Conservation (phyloP, 1,140 invertebrate species). For the Drosophila ercepeae region DNA sequence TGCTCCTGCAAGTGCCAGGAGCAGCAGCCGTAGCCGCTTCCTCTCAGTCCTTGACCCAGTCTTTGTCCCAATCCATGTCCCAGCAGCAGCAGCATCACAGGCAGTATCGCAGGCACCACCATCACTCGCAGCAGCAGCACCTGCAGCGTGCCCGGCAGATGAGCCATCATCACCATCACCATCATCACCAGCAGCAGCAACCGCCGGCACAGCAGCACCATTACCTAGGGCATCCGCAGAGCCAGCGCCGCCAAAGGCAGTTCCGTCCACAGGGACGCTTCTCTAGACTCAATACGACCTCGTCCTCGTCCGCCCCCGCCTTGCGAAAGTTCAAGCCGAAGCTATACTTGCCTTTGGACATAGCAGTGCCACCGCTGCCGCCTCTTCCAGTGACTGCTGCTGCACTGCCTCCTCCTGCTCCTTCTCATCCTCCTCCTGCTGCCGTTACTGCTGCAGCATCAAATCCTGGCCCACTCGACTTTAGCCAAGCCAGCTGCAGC, state of each 20-base stretch:
- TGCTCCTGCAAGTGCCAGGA: constrained; percentile 67
- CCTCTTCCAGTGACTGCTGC: constrained; percentile 14
- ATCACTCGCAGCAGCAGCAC: constrained; percentile 38
- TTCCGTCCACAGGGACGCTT: constrained; percentile 39
- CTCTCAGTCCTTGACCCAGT: no score
- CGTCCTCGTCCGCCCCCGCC: constrained; percentile 13
- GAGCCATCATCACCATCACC: constrained; percentile 35
- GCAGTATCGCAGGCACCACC: constrained; percentile 27
- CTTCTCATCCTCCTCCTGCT: constrained; percentile 11
- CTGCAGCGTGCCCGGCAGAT: constrained; percentile 23
- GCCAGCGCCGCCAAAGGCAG: constrained; percentile 55
- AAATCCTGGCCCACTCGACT: constrained; percentile 6
- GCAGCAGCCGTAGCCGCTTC: constrained; percentile 3
- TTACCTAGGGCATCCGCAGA: constrained; percentile 12
- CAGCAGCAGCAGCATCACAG: constrained; percentile 30
- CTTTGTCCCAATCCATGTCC: no score
- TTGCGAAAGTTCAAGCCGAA: constrained; percentile 59
- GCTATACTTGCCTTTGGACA: constrained; percentile 62
- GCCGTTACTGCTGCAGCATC: background rate
- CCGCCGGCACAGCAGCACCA: constrained; percentile 29
- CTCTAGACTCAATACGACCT: constrained; percentile 20
- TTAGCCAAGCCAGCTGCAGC: constrained; percentile 35
- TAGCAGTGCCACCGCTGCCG: constrained; percentile 56
- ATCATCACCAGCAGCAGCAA: constrained; percentile 35
- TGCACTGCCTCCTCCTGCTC: constrained; percentile 5